Base-by-base conservation (phyloP, 2,888 invertebrate genomes). In the Cataglyphis livida region DNA sequence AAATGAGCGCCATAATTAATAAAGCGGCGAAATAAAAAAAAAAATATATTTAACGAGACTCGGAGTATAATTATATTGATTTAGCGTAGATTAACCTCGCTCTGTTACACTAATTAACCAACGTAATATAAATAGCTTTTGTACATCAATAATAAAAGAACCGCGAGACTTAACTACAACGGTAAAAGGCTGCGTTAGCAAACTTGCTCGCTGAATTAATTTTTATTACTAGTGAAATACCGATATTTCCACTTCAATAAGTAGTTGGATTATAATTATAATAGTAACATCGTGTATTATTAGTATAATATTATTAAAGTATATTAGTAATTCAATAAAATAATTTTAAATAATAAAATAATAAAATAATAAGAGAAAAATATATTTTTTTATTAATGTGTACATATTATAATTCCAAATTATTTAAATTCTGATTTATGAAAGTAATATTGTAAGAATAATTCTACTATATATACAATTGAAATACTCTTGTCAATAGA, bases 171-270 rank as follows among this genome's bases (percentile, higher is more conserved):
- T 38, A 25, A 25, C 18, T 57, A 18, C 3, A 38, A 57, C 61
- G 54, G 10, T 66, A 74, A 81, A 54, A 79, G 12, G 35, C 48
- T n/a, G 57, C 57, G 21, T 64, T 41, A 62, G 61, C 51, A 65
- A 83, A 84, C 41, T 75, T 64, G 25, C 41, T 74, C 48, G 76
- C 48, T 64, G 59, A 41, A 83, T 83, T 85, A 85, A 81, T 85
- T 78, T 81, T 78, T 78, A 83, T 68, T 66, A 64, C 18, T 15
- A 10, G 51, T 64, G 25, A 32, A 48, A 1, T 44, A 59, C 35
- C 81, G 59, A 48, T 74, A 28, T 54, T 66, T 57, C 48, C 48
- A 57, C 25, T 66, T 66, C 73, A 82, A 21, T 48, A 4, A 61
- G 7, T 51, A 32, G 54, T 54, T 41, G n/a, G 54, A 66, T 21